Conservation (phyloP, 2,888 invertebrate species). For the Andrena haemorrhoa region DNA sequence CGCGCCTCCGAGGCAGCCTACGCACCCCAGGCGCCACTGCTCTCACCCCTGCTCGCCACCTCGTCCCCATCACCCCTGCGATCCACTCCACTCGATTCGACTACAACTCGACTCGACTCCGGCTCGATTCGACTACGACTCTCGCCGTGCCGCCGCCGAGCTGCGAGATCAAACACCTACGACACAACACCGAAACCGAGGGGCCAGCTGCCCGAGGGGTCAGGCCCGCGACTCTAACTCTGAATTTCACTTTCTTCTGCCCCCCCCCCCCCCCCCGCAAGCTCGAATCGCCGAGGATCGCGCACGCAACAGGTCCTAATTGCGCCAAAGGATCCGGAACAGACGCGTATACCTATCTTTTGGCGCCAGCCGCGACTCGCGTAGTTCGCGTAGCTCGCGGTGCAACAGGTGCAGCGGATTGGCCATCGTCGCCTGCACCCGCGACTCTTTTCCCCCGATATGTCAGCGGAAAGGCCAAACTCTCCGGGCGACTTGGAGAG, state of each 20-base stretch:
- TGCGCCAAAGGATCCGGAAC: conserved; percentile 25
- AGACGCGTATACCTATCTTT: conserved; percentile 30
- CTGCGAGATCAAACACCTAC: conserved; percentile 15
- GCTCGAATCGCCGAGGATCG: background rate
- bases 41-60: conserved; percentile 82
- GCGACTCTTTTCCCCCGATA: background rate
- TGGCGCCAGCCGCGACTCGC: conserved; percentile 51
- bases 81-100: background rate
- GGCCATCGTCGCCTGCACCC: conserved; percentile 10
- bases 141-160: conserved; percentile 14
- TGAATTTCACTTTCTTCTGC: too few relatives aligned
- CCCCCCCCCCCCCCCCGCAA: too few relatives aligned
- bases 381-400: conserved; percentile 52
- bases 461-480: background rate
- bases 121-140: conserved; percentile 22
- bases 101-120: background rate
- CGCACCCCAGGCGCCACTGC: conserved; percentile 76
- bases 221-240: background rate
- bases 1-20: conserved; percentile 78
- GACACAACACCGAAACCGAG: background rate
- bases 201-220: background rate
- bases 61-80: conserved; percentile 38
- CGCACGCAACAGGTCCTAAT: conserved; percentile 76
- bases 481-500: background rate
- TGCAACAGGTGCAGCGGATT: conserved; percentile 75